Base-by-base conservation (phyloP, 2,888 invertebrate species). In the Eilema depressum region DNA sequence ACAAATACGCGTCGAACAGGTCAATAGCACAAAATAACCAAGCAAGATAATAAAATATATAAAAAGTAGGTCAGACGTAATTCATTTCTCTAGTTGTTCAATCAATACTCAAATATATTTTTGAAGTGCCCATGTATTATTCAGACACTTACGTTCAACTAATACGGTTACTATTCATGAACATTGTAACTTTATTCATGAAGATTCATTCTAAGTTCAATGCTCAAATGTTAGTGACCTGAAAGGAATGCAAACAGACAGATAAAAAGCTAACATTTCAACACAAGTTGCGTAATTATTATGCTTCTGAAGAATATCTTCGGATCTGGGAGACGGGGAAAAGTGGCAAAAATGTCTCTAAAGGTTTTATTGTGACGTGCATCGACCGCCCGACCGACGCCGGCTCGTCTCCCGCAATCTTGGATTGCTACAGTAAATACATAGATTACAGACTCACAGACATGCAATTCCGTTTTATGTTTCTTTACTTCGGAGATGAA, bases 301-400 rank as follows among this genome's bases (percentile, higher is more conserved):
- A 75, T 74, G 66, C 67, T 75, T 66, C 60, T 60, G 66, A 77
- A 74, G 73, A 74, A 76, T 75, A 76, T 82, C 59, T 41, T 20
- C 20, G 59, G 70, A 73, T 71, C 70, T 72, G 70, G 74, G 69
- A 74, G 70, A 75, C 70, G 74, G n/a, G 67, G 64, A 80, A 77
- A 76, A 75, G 76, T 76, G 78, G 70, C 75, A 74, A 78, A 74
- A 78, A 73, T 66, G 76, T 73, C 75, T 76, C 78, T 77, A 75
- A 73, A 80, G 78, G 77, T 83, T 83, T 87, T 85, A 83, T 85
- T 83, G 80, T 83, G 87, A 84, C 83, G 89, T 91, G 86, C 93
- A 91, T 93, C 92, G 94, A 93, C 93, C 94, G 90, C 79, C 75
- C 82, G 76, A 75, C 81, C 76, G 94, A 87, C 94, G 95, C 94